A percentile compares a stretch with the other conserved stretches of the same genome.
Evolutionary conservation across 2,888 invertebrate species (phyloP).

Genomic region (Neoaliturus tenellus): DNA sequence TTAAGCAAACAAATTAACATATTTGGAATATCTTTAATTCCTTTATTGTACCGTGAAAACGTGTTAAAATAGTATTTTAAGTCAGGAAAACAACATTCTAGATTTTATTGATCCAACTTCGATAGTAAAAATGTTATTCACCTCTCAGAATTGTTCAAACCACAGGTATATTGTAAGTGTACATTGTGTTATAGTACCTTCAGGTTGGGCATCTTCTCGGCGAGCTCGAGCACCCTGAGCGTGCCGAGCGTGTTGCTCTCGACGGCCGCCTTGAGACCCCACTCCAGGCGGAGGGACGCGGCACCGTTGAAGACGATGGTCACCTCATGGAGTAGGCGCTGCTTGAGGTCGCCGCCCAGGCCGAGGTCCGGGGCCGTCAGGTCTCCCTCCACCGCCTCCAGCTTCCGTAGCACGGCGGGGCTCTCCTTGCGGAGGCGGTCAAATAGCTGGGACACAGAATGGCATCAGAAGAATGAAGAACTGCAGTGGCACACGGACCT

Average conservation of each 20-base stretch:
- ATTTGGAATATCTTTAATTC: too few relatives aligned
- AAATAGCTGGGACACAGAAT: conserved; percentile 82
- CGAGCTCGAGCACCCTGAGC: conserved; percentile 84
- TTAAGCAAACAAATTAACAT: too few relatives aligned
- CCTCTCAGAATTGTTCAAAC: too few relatives aligned
- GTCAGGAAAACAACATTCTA: too few relatives aligned
- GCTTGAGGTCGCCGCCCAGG: conserved; percentile 77
- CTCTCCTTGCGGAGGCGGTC: conserved; percentile 81
- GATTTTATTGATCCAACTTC: too few relatives aligned
- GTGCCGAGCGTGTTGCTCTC: conserved; percentile 95
- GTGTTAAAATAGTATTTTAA: too few relatives aligned
- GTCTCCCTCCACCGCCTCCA: conserved; percentile 86
- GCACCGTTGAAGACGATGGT: conserved; percentile 94
- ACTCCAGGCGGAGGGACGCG: conserved; percentile 93
- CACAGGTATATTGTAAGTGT: too few relatives aligned
- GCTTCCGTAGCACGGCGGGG: conserved; percentile 83
- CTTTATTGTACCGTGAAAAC: too few relatives aligned
- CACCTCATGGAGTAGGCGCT: conserved; percentile 81
- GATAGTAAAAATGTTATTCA: too few relatives aligned
- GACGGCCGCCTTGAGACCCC: conserved; percentile 90
- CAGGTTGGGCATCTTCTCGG: conserved; percentile 85
- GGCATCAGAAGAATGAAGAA: too few relatives aligned
- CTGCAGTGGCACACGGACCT: too few relatives aligned
- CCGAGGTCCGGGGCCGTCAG: conserved; percentile 81
- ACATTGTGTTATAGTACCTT: conserved; percentile 71